Evolutionary conservation across 1,140 invertebrate species (phyloP).

Genomic region (Conopomorpha cramerella): DNA sequence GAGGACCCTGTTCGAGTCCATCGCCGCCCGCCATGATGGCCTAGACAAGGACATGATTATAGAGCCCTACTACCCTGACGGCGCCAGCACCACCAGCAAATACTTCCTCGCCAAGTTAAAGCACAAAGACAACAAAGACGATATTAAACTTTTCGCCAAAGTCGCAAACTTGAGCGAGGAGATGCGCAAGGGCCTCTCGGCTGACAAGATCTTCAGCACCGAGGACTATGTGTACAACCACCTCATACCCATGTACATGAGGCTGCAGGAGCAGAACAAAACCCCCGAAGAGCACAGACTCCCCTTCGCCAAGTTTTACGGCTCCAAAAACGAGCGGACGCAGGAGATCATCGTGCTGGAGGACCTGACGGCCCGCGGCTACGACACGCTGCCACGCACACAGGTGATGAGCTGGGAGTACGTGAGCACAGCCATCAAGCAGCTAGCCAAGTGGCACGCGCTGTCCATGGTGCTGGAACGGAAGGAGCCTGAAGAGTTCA

Average conservation of each 20-base stretch:
- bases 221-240: constrained; percentile 23
- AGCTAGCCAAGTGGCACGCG: constrained; percentile 30
- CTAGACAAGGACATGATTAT: no score
- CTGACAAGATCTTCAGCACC: constrained; percentile 14
- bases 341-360: constrained; percentile 17
- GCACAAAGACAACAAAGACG: constrained; percentile 10
- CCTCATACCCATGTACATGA: constrained; percentile 15
- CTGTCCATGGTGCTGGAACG: constrained; percentile 18
- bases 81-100: constrained; percentile 23
- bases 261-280: constrained; percentile 4
- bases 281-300: not conserved
- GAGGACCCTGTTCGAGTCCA: no score
- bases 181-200: constrained; percentile 12
- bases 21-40: no score
- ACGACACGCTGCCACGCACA: constrained; percentile 19
- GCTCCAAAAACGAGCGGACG: not conserved
- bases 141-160: constrained; percentile 32
- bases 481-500: constrained; percentile 16
- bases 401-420: constrained; percentile 24
- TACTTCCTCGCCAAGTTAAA: constrained; percentile 13
- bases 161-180: constrained; percentile 15
- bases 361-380: constrained; percentile 18
- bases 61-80: no score
- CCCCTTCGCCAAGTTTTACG: constrained; percentile 1
- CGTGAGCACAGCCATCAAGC: constrained; percentile 14